These are phyloP conservation scores for Helobdella robusta DNA, from an alignment of 2,888 invertebrate genomes.

Conservation along the genomic window DNA sequence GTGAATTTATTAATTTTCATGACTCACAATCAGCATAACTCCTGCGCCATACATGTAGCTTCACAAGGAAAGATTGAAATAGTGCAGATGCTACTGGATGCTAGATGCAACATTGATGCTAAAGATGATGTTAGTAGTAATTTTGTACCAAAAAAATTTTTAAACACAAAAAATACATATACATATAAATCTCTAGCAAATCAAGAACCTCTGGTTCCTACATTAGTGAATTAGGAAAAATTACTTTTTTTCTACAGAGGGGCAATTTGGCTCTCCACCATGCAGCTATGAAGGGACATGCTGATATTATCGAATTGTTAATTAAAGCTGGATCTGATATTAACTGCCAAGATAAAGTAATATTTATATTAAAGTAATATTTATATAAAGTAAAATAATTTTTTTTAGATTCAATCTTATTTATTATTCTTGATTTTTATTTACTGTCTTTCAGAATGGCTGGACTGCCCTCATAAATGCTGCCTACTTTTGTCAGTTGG, in stretches of 20 bases:
- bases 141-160: too few species aligned
- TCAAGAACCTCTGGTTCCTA: too few species aligned
- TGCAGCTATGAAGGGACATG: conserved; percentile 49
- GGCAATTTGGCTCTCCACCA: conserved; percentile 48
- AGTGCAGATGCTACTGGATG: conserved; percentile 44
- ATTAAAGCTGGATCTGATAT: conserved; percentile 45
- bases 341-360: conserved; percentile 46
- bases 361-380: neutral
- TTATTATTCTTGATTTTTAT: too few species aligned
- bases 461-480: conserved; percentile 50
- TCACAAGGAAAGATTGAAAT: conserved; percentile 49
- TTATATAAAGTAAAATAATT: too few species aligned
- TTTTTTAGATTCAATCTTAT: too few species aligned
- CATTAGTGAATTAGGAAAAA: too few species aligned
- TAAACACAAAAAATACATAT: too few species aligned
- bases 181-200: too few species aligned
- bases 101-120: conserved; percentile 46
- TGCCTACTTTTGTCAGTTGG: conserved; percentile 47
- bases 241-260: conserved; percentile 39
- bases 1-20: too few species aligned
- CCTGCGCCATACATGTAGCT: conserved; percentile 49
- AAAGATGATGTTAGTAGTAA: conserved; percentile 46
- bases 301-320: conserved; percentile 44
- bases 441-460: conserved; percentile 42
- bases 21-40: conserved; percentile 49